These are phyloP conservation scores for Erethizon dorsatum DNA, from an alignment of 2,797 vertebrate genomes.

Conservation along the genomic window DNA sequence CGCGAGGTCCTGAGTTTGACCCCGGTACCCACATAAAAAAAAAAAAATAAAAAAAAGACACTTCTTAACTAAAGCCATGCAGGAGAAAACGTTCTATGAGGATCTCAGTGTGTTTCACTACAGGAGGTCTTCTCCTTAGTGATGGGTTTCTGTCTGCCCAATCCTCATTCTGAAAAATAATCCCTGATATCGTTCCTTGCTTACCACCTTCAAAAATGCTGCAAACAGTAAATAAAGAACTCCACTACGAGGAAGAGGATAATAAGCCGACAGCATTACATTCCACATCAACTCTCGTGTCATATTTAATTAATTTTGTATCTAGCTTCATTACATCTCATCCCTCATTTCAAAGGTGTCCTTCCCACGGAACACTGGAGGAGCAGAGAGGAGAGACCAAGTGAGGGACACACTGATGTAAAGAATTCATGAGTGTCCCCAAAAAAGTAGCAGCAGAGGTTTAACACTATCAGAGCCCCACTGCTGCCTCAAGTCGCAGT, in stretches of 20 bases:
- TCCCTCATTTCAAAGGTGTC: conserved; percentile 83
- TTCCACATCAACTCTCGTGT: conserved; percentile 81
- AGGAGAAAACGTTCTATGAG: neutral
- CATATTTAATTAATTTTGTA: conserved; percentile 86
- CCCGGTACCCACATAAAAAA: too few relatives aligned
- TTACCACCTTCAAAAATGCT: fast-evolving
- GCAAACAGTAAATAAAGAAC: neutral
- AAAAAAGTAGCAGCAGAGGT: neutral
- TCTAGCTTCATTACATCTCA: conserved; percentile 83
- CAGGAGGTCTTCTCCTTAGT: neutral
- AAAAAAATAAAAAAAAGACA: neutral
- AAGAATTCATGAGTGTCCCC: neutral
- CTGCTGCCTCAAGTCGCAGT: fast-evolving
- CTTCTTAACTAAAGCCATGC: neutral
- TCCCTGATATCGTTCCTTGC: neutral
- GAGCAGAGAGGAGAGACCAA: conserved; percentile 13
- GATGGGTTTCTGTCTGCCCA: neutral
- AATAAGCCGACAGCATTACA: conserved; percentile 60
- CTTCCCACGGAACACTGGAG: conserved; percentile 79
- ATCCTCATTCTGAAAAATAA: conserved; percentile 46
- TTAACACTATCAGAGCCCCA: neutral
- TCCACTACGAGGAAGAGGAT: neutral
- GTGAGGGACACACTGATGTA: neutral
- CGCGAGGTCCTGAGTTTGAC: too few relatives aligned
- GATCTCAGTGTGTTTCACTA: neutral